Conservation (phyloP, 2,113 vertebrate genomes). For the Muntiacus muntjak region DNA sequence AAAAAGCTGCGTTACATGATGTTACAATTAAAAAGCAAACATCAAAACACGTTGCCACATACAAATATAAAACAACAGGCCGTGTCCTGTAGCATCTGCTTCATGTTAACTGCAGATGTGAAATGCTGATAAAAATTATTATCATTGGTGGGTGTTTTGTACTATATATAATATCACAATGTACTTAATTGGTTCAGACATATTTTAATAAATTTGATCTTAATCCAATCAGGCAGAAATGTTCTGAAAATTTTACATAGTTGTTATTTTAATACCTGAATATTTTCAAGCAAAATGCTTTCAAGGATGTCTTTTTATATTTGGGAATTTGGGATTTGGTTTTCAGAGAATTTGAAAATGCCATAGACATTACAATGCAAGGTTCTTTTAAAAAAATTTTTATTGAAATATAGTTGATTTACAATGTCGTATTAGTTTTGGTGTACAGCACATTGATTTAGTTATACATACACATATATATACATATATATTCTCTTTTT, state of each 20-base stretch:
- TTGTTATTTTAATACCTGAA: conserved; percentile 69
- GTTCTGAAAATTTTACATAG: conserved; percentile 71
- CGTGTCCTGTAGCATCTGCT: conserved; percentile 76
- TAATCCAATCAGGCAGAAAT: conserved; percentile 81
- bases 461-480: not conserved
- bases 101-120: conserved; percentile 81
- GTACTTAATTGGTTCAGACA: conserved; percentile 78
- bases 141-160: conserved; percentile 69
- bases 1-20: conserved; percentile 76
- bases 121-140: conserved; percentile 80
- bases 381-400: not conserved
- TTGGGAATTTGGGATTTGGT: conserved; percentile 24
- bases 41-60: conserved; percentile 82
- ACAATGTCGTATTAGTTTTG: not conserved
- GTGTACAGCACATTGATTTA: not conserved
- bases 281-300: conserved; percentile 55
- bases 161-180: conserved; percentile 76
- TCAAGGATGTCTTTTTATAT: conserved; percentile 52
- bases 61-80: conserved; percentile 76
- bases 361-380: not conserved
- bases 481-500: not conserved
- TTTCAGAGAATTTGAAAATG: conserved; percentile 13
- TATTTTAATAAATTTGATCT: conserved; percentile 80
- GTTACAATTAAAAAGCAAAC: conserved; percentile 81
- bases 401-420: not conserved